Percentiles rank a stretch among this genome's conserved stretches.
Evolutionary conservation across 2,888 invertebrate species (phyloP).

Genomic region (Drosophila lacicola): DNA sequence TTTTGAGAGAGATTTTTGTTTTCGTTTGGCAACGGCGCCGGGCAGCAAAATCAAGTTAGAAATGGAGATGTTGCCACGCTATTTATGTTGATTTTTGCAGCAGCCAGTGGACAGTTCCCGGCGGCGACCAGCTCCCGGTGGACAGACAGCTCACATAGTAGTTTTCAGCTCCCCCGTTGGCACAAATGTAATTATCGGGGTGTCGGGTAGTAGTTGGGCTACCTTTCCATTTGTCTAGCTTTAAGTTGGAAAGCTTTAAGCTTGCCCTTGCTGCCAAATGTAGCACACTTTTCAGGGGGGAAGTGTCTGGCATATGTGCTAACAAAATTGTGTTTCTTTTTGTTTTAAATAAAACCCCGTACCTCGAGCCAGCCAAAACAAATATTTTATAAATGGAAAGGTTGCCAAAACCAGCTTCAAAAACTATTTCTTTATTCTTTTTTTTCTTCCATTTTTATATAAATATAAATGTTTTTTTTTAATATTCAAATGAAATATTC

Average conservation of each 20-base stretch:
- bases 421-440: too few species aligned
- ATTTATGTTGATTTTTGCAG: conserved; percentile 77
- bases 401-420: too few species aligned
- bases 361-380: too few species aligned
- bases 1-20: conserved; percentile 11
- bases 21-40: conserved; percentile 29
- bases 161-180: conserved; percentile 39
- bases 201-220: conserved; percentile 35
- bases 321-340: too few species aligned
- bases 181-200: conserved; percentile 74
- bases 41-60: conserved; percentile 74
- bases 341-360: too few species aligned
- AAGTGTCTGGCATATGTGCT: not conserved
- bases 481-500: too few species aligned
- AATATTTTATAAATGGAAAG: too few species aligned
- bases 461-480: too few species aligned
- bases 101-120: conserved; percentile 46
- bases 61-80: conserved; percentile 78
- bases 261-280: not conserved
- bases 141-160: conserved; percentile 39
- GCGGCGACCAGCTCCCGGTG: conserved; percentile 29
- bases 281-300: not conserved
- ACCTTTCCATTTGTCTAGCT: conserved; percentile 41
- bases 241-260: conserved; percentile 31
- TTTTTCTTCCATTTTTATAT: too few species aligned